Evolutionary conservation across 2,888 invertebrate genomes (phyloP).

Genomic region (Pandemis cinnamomeana): DNA sequence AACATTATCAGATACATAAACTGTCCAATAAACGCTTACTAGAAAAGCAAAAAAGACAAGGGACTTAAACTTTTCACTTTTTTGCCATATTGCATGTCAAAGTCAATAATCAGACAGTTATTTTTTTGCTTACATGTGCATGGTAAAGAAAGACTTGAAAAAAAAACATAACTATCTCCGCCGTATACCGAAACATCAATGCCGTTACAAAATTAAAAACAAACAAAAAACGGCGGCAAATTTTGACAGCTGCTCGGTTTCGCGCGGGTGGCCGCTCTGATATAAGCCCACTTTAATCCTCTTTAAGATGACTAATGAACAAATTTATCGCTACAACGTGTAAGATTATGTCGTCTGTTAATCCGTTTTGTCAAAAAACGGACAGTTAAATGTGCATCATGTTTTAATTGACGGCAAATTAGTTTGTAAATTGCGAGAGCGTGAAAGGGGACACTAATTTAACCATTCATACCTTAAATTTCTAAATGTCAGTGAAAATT

Average conservation of each 20-base stretch:
- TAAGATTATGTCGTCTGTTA: constrained; percentile 50
- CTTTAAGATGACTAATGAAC: constrained; percentile 25
- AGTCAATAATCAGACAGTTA: no score
- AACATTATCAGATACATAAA: no score
- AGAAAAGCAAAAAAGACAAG: no score
- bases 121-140: no score
- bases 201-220: constrained; percentile 42
- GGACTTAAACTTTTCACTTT: no score
- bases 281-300: constrained; percentile 66
- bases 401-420: constrained; percentile 44
- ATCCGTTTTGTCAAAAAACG: constrained; percentile 49
- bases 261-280: constrained; percentile 69
- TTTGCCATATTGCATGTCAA: no score
- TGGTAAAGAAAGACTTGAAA: no score
- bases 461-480: no score
- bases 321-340: constrained; percentile 30
- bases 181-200: neutral
- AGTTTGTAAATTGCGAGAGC: neutral
- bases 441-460: neutral
- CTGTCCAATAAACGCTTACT: no score
- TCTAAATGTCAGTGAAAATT: no score
- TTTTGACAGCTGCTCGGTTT: constrained; percentile 63
- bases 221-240: constrained; percentile 42
- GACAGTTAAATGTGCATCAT: constrained; percentile 44
- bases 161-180: neutral